phyloP scores from a whole-genome alignment of 2,888 invertebrate genomes.

The Eristalis arbustorum region DNA sequence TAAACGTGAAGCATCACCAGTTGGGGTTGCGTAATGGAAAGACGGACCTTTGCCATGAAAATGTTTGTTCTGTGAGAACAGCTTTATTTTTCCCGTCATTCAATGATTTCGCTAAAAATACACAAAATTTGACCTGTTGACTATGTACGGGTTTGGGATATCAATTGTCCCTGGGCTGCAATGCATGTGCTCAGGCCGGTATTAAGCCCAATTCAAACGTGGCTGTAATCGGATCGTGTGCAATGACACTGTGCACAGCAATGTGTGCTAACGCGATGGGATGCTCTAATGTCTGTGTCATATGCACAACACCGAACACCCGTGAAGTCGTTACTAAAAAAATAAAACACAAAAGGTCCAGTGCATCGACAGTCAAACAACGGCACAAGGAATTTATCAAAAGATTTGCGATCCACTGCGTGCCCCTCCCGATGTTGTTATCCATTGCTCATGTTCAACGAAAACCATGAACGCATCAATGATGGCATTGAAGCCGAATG shows the following conservation, averaged over 20 bases:
- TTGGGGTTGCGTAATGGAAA: no score
- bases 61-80: no score
- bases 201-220: slow-evolving; percentile 75
- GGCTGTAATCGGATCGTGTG: slow-evolving; percentile 75
- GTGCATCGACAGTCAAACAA: slow-evolving; percentile 69
- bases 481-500: slow-evolving; percentile 74
- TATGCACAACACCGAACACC: slow-evolving; percentile 70
- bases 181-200: slow-evolving; percentile 74
- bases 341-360: slow-evolving; percentile 73
- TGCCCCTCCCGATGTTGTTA: slow-evolving; percentile 75
- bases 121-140: no score
- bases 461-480: slow-evolving; percentile 76
- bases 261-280: slow-evolving; percentile 75
- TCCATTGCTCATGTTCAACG: slow-evolving; percentile 75
- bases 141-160: slow-evolving; percentile 74
- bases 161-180: slow-evolving; percentile 75
- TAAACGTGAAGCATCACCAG: no score
- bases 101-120: no score
- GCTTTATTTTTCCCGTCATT: no score
- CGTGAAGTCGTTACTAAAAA: slow-evolving; percentile 71
- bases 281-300: slow-evolving; percentile 73
- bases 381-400: slow-evolving; percentile 72
- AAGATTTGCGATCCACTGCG: slow-evolving; percentile 71
- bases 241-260: slow-evolving; percentile 74
- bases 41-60: no score